Evolutionary conservation across 1,140 invertebrate species (phyloP).

Genomic region (Brachionus sp.): DNA sequence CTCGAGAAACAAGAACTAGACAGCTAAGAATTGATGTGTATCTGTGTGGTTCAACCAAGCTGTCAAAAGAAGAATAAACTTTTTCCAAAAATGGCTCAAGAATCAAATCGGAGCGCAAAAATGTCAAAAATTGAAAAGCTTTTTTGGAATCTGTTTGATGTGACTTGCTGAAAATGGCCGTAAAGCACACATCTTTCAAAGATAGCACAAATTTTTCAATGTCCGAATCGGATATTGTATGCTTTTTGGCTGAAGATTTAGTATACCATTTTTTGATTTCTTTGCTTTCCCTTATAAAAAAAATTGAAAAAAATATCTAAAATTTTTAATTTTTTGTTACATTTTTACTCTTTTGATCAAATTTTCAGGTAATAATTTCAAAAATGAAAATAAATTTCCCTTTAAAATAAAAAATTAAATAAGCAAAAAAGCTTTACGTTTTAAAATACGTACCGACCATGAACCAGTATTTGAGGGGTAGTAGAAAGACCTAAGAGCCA

Average conservation of each 20-base stretch:
- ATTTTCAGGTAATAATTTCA: constrained; percentile 55
- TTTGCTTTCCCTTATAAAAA: not conserved
- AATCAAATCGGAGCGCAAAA: constrained; percentile 74
- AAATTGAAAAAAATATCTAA: not conserved
- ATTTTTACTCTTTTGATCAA: constrained; percentile 65
- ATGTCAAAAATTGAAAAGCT: constrained; percentile 72
- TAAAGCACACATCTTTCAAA: constrained; percentile 68
- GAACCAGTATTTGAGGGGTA: constrained; percentile 80
- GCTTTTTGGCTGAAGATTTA: constrained; percentile 59
- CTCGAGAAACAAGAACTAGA: constrained; percentile 68
- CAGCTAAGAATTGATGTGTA: constrained; percentile 74
- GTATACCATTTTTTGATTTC: constrained; percentile 45
- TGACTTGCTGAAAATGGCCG: constrained; percentile 73
- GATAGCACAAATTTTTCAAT: constrained; percentile 76
- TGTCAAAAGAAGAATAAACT: constrained; percentile 69
- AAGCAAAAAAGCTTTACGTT: not conserved
- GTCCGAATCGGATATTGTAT: constrained; percentile 73
- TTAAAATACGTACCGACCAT: constrained; percentile 65
- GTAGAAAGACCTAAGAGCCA: constrained; percentile 78
- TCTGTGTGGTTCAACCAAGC: constrained; percentile 78
- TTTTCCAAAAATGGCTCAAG: constrained; percentile 76
- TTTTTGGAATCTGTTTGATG: constrained; percentile 66
- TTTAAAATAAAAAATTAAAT: constrained; percentile 48
- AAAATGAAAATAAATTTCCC: constrained; percentile 52
- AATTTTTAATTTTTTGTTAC: constrained; percentile 50